phyloP scores from a whole-genome alignment of 2,797 vertebrate species.

The Nyctibius grandis region DNA sequence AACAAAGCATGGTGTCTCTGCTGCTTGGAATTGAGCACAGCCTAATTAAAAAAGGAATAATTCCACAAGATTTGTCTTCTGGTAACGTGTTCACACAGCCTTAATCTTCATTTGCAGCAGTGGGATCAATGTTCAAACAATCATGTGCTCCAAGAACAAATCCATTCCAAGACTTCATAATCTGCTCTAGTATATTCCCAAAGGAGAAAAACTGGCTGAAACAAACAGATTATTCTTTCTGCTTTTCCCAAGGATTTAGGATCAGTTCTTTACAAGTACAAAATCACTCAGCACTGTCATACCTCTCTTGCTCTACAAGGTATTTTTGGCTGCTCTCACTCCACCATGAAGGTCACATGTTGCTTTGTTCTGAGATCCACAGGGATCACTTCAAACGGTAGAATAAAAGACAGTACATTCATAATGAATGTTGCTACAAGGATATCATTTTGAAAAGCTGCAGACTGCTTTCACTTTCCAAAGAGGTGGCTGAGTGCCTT shows the following conservation, averaged over 20 bases:
- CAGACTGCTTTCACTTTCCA: background rate
- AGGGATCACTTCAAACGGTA: background rate
- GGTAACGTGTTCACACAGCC: background rate
- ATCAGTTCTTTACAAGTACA: background rate
- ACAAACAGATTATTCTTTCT: background rate
- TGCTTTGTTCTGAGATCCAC: background rate
- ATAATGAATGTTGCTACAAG: background rate
- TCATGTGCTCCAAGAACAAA: background rate
- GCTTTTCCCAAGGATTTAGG: background rate
- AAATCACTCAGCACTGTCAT: background rate
- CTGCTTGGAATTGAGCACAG: background rate
- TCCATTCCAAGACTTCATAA: background rate
- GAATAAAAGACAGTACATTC: background rate
- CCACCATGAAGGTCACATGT: background rate
- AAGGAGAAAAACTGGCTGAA: background rate
- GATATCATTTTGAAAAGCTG: background rate
- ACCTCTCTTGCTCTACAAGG: background rate
- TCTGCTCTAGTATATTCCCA: background rate
- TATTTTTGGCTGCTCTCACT: background rate
- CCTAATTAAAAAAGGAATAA: background rate
- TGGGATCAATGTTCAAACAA: background rate
- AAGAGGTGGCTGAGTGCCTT: background rate
- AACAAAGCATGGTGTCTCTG: background rate
- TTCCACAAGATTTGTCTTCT: background rate
- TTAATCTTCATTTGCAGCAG: background rate